Percentiles rank a stretch among this genome's conserved stretches.
Evolutionary conservation across 2,113 vertebrate species (phyloP).

Genomic region (Pelodiscus sinensis): DNA sequence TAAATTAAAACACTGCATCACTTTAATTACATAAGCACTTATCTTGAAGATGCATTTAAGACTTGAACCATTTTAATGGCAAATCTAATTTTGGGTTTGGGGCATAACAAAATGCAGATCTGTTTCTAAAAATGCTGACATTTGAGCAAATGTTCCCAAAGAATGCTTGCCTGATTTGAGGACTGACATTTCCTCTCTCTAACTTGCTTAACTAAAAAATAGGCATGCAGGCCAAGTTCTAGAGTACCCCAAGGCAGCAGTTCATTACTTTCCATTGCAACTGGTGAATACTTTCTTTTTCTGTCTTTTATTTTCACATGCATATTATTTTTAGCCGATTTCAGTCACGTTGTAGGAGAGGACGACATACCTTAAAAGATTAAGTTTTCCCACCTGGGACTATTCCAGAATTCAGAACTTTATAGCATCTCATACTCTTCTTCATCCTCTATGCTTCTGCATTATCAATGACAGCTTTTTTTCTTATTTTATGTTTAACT

Average conservation of each 20-base stretch:
- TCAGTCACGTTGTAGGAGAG: constrained; percentile 72
- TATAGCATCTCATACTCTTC: constrained; percentile 74
- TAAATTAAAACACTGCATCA: constrained; percentile 39
- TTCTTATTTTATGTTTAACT: constrained; percentile 71
- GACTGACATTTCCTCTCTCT: constrained; percentile 83
- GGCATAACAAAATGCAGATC: constrained; percentile 54
- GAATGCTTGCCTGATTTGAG: constrained; percentile 75
- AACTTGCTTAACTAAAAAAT: constrained; percentile 75
- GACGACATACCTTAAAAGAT: constrained; percentile 81
- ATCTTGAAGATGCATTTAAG: constrained; percentile 35
- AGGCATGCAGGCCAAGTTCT: constrained; percentile 69
- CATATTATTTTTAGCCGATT: constrained; percentile 77
- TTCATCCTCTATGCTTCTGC: constrained; percentile 56
- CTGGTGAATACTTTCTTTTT: constrained; percentile 73
- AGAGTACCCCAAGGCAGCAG: constrained; percentile 69
- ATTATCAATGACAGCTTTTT: constrained; percentile 78
- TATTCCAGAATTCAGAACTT: constrained; percentile 74
- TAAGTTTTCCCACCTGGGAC: constrained; percentile 79
- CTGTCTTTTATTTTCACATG: constrained; percentile 74
- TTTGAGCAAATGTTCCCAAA: constrained; percentile 75
- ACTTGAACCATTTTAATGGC: constrained; percentile 38
- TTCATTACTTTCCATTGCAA: constrained; percentile 69
- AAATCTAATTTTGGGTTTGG: constrained; percentile 56
- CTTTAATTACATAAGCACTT: constrained; percentile 56
- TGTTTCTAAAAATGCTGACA: constrained; percentile 74